phyloP scores from a whole-genome alignment of 2,888 invertebrate genomes.

The Urechis unicinctus region DNA sequence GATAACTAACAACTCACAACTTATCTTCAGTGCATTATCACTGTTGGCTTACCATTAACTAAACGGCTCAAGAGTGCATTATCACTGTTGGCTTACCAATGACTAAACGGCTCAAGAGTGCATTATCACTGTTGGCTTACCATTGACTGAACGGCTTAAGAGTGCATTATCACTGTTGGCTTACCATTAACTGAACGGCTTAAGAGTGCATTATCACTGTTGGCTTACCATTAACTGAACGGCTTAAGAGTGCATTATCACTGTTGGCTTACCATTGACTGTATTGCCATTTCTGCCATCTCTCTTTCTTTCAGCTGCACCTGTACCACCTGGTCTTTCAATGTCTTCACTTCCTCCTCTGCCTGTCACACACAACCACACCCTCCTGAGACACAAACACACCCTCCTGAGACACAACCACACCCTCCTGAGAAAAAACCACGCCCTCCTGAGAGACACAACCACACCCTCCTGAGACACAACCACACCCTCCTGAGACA shows the following conservation, averaged over 20 bases:
- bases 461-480: too few species aligned
- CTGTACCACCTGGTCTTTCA: conserved; percentile 32
- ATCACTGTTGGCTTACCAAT: too few species aligned
- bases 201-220: conserved; percentile 28
- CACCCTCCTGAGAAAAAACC: too few species aligned
- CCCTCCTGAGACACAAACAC: too few species aligned
- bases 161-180: background rate
- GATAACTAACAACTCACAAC: too few species aligned
- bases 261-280: conserved; percentile 9
- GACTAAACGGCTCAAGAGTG: too few species aligned
- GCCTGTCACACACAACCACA: conserved; percentile 19
- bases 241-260: conserved; percentile 7
- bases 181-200: background rate
- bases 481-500: too few species aligned
- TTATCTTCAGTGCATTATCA: too few species aligned
- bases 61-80: too few species aligned
- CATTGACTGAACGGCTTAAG: conserved; percentile 25
- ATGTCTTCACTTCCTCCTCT: conserved; percentile 30
- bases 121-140: conserved; percentile 28
- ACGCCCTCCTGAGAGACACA: too few species aligned
- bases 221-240: conserved; percentile 29
- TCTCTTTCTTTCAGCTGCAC: conserved; percentile 22
- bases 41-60: too few species aligned
- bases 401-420: too few species aligned
- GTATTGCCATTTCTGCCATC: conserved; percentile 16